These are phyloP conservation scores for Noturus placidus DNA, from an alignment of 2,113 vertebrate genomes.

Conservation along the genomic window DNA sequence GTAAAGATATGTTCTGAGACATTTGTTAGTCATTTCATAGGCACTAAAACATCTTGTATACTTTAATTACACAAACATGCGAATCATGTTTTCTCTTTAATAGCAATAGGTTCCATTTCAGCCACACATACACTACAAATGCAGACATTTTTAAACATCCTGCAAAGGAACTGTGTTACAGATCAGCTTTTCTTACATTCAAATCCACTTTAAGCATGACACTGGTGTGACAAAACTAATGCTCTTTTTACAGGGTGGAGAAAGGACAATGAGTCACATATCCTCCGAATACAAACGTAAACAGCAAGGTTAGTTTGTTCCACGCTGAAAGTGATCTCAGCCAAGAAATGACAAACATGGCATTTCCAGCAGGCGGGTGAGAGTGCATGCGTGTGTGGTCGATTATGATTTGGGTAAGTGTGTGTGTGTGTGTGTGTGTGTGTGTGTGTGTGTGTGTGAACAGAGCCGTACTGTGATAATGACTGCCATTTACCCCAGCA, in stretches of 20 bases:
- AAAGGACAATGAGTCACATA: conserved; percentile 20
- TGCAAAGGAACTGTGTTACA: not conserved
- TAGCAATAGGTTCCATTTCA: not conserved
- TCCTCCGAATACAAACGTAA: conserved; percentile 42
- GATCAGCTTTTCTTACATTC: conserved; percentile 8
- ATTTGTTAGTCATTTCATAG: not conserved
- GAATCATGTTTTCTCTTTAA: not conserved
- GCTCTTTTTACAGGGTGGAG: conserved; percentile 22
- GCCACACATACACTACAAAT: not conserved
- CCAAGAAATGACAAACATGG: not conserved
- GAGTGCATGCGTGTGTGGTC: not conserved
- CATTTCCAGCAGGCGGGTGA: conserved; percentile 38
- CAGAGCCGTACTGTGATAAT: conserved; percentile 19
- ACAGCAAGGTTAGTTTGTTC: conserved; percentile 46
- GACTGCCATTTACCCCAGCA: not conserved
- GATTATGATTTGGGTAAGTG: not conserved
- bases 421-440: not conserved
- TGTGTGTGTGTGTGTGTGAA: conserved; percentile 4
- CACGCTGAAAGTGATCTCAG: conserved; percentile 1
- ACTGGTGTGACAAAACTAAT: conserved; percentile 14
- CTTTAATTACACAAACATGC: no score
- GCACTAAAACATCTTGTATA: not conserved
- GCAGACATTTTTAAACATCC: not conserved
- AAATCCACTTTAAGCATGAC: not conserved
- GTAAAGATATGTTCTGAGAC: not conserved